phyloP scores from a whole-genome alignment of 2,113 vertebrate genomes.

The Rousettus leschenaultii region DNA sequence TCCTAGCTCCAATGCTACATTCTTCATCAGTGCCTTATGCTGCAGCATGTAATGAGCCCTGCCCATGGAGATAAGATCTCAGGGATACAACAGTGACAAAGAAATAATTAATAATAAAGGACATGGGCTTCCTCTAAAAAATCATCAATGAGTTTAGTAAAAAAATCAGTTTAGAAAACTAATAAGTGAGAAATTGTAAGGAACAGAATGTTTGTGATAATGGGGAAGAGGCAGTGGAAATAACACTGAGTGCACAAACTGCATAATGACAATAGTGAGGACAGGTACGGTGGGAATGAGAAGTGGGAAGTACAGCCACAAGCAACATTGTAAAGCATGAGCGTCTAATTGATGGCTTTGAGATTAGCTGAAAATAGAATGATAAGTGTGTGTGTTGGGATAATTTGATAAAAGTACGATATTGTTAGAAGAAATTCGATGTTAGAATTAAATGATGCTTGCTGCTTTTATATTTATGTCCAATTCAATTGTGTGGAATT shows the following conservation, averaged over 20 bases:
- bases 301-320: not conserved
- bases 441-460: slow-evolving; percentile 48
- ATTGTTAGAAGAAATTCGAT: not conserved
- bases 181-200: not conserved
- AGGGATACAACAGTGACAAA: not conserved
- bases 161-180: not conserved
- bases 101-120: not conserved
- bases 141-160: not conserved
- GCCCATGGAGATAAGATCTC: not conserved
- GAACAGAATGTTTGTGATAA: not conserved
- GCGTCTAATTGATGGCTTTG: not conserved
- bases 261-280: not conserved
- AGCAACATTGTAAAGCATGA: not conserved
- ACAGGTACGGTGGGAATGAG: not conserved
- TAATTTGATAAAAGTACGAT: slow-evolving; percentile 27
- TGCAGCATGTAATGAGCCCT: not conserved
- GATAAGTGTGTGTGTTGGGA: not conserved
- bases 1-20: not conserved
- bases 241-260: not conserved
- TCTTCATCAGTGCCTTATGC: not conserved
- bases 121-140: not conserved
- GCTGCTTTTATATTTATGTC: slow-evolving; percentile 38
- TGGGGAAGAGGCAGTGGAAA: not conserved
- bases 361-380: not conserved
- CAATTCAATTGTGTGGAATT: slow-evolving; percentile 16